Conservation (phyloP, 2,797 vertebrate species). For the Acanthis flammea region DNA sequence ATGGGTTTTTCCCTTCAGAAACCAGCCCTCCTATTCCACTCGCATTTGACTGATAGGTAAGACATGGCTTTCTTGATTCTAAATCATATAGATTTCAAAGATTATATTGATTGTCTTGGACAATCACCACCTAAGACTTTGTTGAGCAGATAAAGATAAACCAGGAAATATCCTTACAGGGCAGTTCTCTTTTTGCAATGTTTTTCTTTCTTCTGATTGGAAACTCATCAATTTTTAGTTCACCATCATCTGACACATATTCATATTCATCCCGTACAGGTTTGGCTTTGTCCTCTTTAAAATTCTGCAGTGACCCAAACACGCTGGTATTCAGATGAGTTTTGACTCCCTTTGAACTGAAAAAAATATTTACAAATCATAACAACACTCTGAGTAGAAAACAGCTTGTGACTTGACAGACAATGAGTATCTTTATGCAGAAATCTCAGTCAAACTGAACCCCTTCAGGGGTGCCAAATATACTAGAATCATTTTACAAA, state of each 20-base stretch:
- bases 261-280: conserved; percentile 95
- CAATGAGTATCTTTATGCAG: background rate
- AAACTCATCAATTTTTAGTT: conserved; percentile 98
- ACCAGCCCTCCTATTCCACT: background rate
- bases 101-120: background rate
- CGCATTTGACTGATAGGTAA: background rate
- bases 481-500: background rate
- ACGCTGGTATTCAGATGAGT: conserved; percentile 88
- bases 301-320: conserved; percentile 94
- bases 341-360: conserved; percentile 91
- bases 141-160: background rate
- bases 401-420: background rate
- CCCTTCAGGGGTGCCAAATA: background rate
- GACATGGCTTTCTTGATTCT: background rate
- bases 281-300: conserved; percentile 95
- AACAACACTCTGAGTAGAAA: background rate
- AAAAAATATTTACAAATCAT: background rate
- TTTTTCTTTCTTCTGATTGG: conserved; percentile 98
- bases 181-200: conserved; percentile 89
- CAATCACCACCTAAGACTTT: background rate
- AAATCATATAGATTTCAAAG: background rate
- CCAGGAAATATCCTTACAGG: conserved; percentile 83
- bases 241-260: conserved; percentile 96
- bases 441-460: background rate
- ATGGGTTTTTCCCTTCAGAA: background rate